Evolutionary conservation across 2,113 vertebrate genomes (phyloP), one percentile per base, ranked within the genome.

Genomic region (Mellivora capensis): DNA sequence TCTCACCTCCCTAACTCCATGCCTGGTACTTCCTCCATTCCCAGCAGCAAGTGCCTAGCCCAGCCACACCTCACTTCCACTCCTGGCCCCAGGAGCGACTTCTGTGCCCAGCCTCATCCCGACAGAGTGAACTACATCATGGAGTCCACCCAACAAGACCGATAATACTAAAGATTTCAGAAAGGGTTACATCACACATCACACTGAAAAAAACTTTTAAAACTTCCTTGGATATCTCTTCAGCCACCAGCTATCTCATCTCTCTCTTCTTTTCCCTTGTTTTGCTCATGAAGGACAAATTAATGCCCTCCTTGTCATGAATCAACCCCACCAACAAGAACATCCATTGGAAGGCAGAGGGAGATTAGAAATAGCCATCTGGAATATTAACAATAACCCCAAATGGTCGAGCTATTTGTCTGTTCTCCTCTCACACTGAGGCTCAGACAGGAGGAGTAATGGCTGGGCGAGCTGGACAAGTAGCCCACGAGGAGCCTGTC

Each of bases 1-100:
- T 20, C 37, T 7, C 10, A 10, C 44, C 52, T 77, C 74, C 74
- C 27, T 44, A 44, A 64, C n/a, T 87, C 61, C 25, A 2, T 21
- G 14, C 29, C 15, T 0, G 3, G 13, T 6, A 6, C 52, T 25
- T 29, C 57, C 42, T 62, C 4, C 1, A 1, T 54, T 69, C 57
- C 61, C 57, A 37, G 3, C 23, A 67, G 27, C 0, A 0, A 76
- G 39, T 44, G 14, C 29, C 47, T 34, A 42, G 25, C 18, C 10
- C 5, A 0, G 4, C 18, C 49, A 59, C 14, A 13, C 13, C 25
- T 21, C 14, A n/a, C 42, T 62, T 57, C 57, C 62, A 1, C 25
- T 14, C 17, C 23, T 20, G 59, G 64, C 6, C 31, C 7, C 6
- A 2, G 21, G n/a, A 83, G 31, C 52, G 18, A n/a, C 42, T 52